Conservation (phyloP, 92 coral and sea anemone genomes). For the Zoanthus solanderi region DNA sequence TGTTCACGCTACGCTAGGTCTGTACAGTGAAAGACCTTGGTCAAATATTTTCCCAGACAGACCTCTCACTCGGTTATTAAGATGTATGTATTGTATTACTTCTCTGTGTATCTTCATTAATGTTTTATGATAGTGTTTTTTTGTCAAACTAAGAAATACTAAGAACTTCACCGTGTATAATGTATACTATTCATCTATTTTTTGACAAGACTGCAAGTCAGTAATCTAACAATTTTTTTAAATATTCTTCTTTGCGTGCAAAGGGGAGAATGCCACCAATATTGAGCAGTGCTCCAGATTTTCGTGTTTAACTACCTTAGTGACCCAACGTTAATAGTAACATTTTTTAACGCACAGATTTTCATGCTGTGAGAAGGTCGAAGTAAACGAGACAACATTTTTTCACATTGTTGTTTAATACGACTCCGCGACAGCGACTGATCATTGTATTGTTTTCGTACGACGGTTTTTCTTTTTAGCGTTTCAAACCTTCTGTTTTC, state of each 20-base stretch:
- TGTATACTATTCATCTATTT: neutral
- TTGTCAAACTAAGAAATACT: constrained; percentile 2
- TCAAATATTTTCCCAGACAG: too few species aligned
- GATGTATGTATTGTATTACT: constrained; percentile 12
- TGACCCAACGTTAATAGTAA: neutral
- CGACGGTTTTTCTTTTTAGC: too few species aligned
- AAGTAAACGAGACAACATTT: neutral
- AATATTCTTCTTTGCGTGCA: constrained; percentile 18
- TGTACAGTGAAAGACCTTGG: too few species aligned
- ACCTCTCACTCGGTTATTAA: too few species aligned
- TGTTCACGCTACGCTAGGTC: too few species aligned
- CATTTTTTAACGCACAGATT: neutral
- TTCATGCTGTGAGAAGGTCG: constrained; percentile 1
- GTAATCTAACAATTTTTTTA: neutral
- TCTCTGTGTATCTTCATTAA: constrained; percentile 14
- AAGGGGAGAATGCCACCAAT: neutral
- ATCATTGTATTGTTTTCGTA: too few species aligned
- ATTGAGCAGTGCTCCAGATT: neutral
- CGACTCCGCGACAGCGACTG: too few species aligned
- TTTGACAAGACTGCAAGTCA: neutral
- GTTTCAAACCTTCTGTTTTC: too few species aligned
- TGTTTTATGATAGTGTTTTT: neutral
- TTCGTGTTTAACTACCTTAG: neutral
- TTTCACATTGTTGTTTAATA: neutral
- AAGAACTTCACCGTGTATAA: neutral